Percentiles rank a stretch among this genome's conserved stretches.
Conservation (phyloP, 2,888 invertebrate species). For the Tipula helvola region DNA sequence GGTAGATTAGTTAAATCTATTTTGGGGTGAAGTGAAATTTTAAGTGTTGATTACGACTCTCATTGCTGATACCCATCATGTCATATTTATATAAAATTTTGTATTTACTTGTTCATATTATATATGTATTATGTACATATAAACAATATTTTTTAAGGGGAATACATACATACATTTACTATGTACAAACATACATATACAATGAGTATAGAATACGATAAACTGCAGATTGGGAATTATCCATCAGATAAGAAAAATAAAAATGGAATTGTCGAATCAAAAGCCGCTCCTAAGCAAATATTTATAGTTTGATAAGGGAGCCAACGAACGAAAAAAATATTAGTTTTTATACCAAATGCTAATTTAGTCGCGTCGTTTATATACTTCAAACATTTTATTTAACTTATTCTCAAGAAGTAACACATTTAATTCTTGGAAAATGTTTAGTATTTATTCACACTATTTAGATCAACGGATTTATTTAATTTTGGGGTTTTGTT, state of each 20-base stretch:
- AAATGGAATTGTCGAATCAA: constrained; percentile 8
- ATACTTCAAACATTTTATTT: neutral
- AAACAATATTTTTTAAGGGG: neutral
- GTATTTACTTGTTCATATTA: neutral
- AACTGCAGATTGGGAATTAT: neutral
- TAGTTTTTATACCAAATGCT: neutral
- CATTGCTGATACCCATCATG: neutral
- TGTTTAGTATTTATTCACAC: neutral
- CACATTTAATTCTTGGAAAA: neutral
- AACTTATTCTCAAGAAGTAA: neutral
- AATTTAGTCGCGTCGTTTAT: neutral
- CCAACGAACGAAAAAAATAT: neutral
- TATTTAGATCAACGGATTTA: neutral
- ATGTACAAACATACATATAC: neutral
- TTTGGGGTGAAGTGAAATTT: neutral
- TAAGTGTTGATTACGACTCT: neutral
- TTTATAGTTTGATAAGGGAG: constrained; percentile 14
- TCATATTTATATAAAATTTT: neutral
- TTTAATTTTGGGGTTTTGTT: neutral
- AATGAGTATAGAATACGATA: neutral
- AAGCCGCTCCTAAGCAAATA: constrained; percentile 13
- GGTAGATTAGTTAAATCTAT: neutral
- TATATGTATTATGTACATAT: neutral
- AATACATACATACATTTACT: neutral
- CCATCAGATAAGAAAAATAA: neutral